Base-by-base conservation (phyloP, 2,888 invertebrate genomes). In the Lasioglossum pauxillum region DNA sequence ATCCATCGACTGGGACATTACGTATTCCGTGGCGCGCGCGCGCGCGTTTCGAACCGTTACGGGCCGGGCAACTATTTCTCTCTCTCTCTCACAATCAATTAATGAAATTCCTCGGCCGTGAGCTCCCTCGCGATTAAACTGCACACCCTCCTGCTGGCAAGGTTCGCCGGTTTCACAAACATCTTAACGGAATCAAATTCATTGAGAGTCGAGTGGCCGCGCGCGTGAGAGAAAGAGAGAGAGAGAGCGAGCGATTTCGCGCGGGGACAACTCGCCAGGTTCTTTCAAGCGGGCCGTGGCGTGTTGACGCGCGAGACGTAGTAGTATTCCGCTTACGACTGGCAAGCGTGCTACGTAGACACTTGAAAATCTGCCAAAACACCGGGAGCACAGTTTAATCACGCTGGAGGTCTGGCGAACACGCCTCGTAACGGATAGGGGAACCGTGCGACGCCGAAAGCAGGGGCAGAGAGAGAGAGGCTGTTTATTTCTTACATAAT, bases 401-500 rank as follows among this genome's bases (percentile, higher is more conserved):
- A 88, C 82, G 83, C 83, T 79, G 75, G 49, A 78, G 75, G 82
- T 57, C 78, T 74, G 79, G 75, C 60, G 77, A 73, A 80, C 57
- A 57, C 78, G 79, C 75, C 80, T 78, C 82, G 75, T 72, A 71
- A 79, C 82, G 78, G 77, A 82, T 75, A 80, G 72, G 31, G 71
- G 49, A 78, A 41, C 67, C 41, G 72, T 35, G 31, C n/a, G 71
- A 72, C 2, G 16, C n/a, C 57, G n/a, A 57, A 57, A 57, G 57
- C 57, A 1, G 12, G 14, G 7, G n/a, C 1, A 27, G 2, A 23
- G 71, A 44, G n/a, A 44, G n/a, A n/a, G 23, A 23, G 53, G 73
- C 82, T 91, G 90, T 92, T 92, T 90, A 90, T 91, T 91, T 89
- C 88, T 90, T 91, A 90, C 90, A 92, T 92, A 91, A 91, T 91